Evolutionary conservation across 1,140 invertebrate species (phyloP).

Genomic region (Chironomus tepperi): DNA sequence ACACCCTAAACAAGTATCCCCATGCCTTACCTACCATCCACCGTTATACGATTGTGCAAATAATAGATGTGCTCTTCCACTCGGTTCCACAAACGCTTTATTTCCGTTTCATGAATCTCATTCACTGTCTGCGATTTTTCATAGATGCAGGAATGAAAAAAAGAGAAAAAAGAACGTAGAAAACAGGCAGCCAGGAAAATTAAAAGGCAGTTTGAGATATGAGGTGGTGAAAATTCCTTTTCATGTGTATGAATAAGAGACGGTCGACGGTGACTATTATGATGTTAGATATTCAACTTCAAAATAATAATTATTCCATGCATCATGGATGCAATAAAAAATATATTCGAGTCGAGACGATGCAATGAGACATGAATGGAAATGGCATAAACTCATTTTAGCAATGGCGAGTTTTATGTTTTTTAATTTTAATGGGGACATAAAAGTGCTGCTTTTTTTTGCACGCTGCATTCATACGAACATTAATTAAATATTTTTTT

Average conservation of each 20-base stretch:
- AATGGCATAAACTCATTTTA: too few species aligned
- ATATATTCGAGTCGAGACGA: not conserved
- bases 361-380: not conserved
- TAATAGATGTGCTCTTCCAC: constrained; percentile 6
- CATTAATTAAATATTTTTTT: too few species aligned
- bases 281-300: too few species aligned
- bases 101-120: constrained; percentile 12
- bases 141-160: not conserved
- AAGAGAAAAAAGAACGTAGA: not conserved
- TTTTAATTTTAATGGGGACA: too few species aligned
- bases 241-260: too few species aligned
- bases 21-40: not conserved
- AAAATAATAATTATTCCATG: constrained; percentile 3
- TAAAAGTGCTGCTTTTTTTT: too few species aligned
- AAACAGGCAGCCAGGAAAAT: not conserved
- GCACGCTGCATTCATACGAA: too few species aligned
- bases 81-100: constrained; percentile 6
- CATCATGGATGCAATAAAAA: constrained; percentile 2
- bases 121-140: not conserved
- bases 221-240: too few species aligned
- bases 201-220: too few species aligned
- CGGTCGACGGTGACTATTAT: too few species aligned
- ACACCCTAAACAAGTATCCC: too few species aligned
- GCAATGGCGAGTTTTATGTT: too few species aligned
- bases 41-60: not conserved